Evolutionary conservation across 2,113 vertebrate species (phyloP).

Genomic region (Suncus etruscus): DNA sequence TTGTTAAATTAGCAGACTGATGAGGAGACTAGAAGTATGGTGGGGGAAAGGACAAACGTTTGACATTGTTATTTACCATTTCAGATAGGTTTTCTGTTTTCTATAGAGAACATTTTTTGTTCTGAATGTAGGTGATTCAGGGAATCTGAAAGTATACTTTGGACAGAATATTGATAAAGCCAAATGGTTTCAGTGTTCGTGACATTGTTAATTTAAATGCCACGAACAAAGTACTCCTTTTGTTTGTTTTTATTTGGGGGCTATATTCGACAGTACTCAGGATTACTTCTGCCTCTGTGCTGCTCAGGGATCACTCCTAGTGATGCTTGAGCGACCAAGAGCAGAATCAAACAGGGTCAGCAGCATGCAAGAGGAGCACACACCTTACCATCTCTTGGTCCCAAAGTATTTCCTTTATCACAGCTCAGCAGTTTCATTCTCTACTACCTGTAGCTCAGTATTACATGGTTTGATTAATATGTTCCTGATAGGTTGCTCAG

Average conservation of each 20-base stretch:
- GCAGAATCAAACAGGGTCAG: no score
- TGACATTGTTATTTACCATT: background rate
- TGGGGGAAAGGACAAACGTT: background rate
- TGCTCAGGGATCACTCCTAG: no score
- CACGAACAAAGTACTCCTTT: background rate
- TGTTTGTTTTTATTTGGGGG: background rate
- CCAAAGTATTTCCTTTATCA: background rate
- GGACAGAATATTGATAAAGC: background rate
- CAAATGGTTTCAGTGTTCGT: background rate
- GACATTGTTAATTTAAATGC: background rate
- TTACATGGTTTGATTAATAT: slow-evolving; percentile 4
- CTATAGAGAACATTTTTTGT: background rate
- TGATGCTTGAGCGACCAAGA: no score
- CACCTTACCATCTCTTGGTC: background rate
- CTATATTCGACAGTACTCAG: no score
- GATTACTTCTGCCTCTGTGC: no score
- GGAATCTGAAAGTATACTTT: background rate
- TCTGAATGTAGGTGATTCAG: background rate
- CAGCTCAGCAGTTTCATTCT: background rate
- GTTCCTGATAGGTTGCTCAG: background rate
- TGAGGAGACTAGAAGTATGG: background rate
- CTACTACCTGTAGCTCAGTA: background rate
- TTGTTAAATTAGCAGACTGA: background rate
- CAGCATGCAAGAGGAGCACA: no score
- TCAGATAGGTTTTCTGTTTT: background rate